A percentile compares a stretch with the other conserved stretches of the same genome.
Conservation (phyloP, 1,140 invertebrate genomes). For the Scaptomyza hsui region DNA sequence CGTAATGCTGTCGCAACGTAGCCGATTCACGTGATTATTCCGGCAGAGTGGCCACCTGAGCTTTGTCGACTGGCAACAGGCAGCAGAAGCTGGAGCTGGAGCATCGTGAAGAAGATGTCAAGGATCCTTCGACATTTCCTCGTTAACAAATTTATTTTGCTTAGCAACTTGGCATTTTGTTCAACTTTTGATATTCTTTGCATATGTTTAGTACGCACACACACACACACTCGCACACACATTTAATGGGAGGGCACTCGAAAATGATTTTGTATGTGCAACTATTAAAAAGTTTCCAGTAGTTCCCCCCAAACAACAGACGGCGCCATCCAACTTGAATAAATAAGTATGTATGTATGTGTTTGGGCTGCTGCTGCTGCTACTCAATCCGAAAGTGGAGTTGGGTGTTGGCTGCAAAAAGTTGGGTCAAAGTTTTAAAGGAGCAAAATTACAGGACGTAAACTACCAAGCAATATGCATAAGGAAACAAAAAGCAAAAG, state of each 20-base stretch:
- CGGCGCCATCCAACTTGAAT: conserved; percentile 5
- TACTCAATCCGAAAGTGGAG: conserved; percentile 12
- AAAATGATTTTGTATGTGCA: conserved; percentile 78
- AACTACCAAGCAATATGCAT: conserved; percentile 39
- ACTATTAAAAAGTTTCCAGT: conserved; percentile 74
- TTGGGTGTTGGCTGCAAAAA: neutral
- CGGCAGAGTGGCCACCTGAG: conserved; percentile 1
- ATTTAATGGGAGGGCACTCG: conserved; percentile 44
- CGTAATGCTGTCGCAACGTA: neutral
- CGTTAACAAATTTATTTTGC: conserved; percentile 24
- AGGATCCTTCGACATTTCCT: neutral
- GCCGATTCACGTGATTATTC: conserved; percentile 26
- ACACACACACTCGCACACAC: conserved; percentile 11
- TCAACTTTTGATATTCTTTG: conserved; percentile 45
- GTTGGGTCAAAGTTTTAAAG: conserved; percentile 37
- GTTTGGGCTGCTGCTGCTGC: neutral
- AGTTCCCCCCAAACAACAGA: conserved; percentile 37
- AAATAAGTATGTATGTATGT: conserved; percentile 27
- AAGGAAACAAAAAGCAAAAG: conserved; percentile 40
- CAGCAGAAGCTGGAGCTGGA: neutral
- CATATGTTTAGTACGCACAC: conserved; percentile 23
- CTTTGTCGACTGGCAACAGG: neutral
- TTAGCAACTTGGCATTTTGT: conserved; percentile 34
- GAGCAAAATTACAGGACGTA: conserved; percentile 43
- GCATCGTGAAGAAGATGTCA: neutral